These are phyloP conservation scores for Candoia aspera DNA, from an alignment of 2,113 vertebrate species.

Conservation along the genomic window DNA sequence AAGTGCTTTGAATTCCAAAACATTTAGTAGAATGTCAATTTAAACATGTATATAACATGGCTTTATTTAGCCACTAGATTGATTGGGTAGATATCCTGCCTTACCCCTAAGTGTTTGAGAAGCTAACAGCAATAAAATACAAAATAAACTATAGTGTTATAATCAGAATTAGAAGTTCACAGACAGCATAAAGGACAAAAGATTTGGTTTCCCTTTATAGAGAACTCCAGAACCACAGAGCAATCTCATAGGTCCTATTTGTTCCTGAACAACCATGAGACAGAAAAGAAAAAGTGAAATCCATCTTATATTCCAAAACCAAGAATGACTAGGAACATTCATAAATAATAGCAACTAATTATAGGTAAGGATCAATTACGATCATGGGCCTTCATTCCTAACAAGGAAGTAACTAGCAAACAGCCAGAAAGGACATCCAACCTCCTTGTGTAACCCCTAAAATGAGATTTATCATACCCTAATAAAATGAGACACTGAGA, in stretches of 20 bases:
- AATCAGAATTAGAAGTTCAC: neutral
- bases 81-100: neutral
- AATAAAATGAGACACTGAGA: constrained; percentile 3
- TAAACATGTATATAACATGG: neutral
- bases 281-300: neutral
- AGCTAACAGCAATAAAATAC: neutral
- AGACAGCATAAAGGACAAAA: neutral
- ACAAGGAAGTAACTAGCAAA: neutral
- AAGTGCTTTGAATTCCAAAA: neutral
- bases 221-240: neutral
- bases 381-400: neutral
- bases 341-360: neutral
- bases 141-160: neutral
- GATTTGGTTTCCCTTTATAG: neutral
- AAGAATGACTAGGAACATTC: neutral
- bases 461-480: fast-evolving
- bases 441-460: neutral
- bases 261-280: neutral
- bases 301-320: neutral
- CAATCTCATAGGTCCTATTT: neutral
- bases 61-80: neutral
- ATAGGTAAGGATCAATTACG: neutral
- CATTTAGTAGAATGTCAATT: neutral
- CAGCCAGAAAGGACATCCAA: neutral
- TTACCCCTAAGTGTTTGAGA: neutral